Evolutionary conservation across 2,113 vertebrate species (phyloP), one percentile per base, ranked within the genome.

Genomic region (Odontesthes bonariensis): DNA sequence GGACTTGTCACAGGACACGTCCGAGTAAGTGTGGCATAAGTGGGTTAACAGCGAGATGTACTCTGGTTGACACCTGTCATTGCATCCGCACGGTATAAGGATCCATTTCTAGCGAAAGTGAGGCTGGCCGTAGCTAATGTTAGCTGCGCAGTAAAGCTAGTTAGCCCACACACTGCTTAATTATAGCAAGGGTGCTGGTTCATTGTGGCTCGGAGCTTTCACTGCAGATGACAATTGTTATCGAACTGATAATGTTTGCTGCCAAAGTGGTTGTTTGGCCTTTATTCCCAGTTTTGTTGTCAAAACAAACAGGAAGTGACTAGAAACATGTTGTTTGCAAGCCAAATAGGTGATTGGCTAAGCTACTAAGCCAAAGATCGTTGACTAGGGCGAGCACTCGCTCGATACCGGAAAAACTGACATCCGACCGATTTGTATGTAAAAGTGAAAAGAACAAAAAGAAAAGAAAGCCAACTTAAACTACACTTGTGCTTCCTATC

Each of bases 281-380:
- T 13, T 6, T 42, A 12, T 19, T 51, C 0, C 20, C 11, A 4
- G 2, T 54, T 20, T 7, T 59, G 22, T 32, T 46, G 20, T 23
- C 8, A 35, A 44, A 2, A 20, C 2, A 76, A 32, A n/a, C 46
- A 59, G 84, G 84, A 89, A 82, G 65, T 75, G 54, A 62, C 22
- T 4, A 14, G 20, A 38, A 5, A 20, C 6, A 56, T 16, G 20
- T 4, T 0, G 35, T 47, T 46, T 35, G 14, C 5, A 0, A 19
- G 9, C 40, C 4, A 3, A 51, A 59, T 1, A 16, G 7, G 11
- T 44, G 67, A 89, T 81, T 91, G 85, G 85, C 14, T 62, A 7
- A 61, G 13, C 13, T 0, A 0, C 38, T 17, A 0, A n/a, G 10
- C 5, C 74, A 73, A 77, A 88, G 87, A 82, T 85, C 8, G n/a